Evolutionary conservation across 1,140 invertebrate species (phyloP), one percentile per base, ranked within the genome.

Genomic region (Drosophila bifasciata): DNA sequence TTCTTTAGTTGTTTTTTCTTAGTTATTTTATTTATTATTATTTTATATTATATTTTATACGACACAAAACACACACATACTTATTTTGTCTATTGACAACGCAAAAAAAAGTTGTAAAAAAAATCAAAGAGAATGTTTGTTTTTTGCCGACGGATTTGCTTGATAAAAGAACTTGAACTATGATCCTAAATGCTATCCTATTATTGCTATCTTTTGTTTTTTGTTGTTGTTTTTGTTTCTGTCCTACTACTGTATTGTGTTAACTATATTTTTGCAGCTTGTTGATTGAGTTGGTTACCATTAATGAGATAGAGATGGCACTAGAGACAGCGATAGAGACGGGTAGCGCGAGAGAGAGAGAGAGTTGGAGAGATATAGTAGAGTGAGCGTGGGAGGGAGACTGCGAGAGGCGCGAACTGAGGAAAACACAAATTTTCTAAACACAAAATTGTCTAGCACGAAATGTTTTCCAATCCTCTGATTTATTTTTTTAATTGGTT

Each of bases 121-220:
- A 78, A 73, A 63, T 8, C 1, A 25, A 64, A 58, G 80, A 76
- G 58, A 46, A 25, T 9, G 9, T 52, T 19, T 25, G 23, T 25
- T 25, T 5, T 25, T 36, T 17, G 77, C 77, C 77, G 77, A 80
- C 77, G 77, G 77, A 58, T 60, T 28, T 72, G 32, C 32, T 74
- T 25, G 11, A 21, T 16, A 49, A 50, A 25, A 39, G 6, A 52
- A 52, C 28, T 50, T 53, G 13, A 11, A 36, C 3, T 1, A 32
- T 46, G 43, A 45, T 44, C 11, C 11, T 32, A n/a, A n/a, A 48
- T 56, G 50, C 51, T 48, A 64, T 51, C 40, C 40, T 15, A 48
- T 53, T 40, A 19, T n/a, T 13, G 16, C 5, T 15, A 25, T 40
- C 2, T 56, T 40, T 25, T 49, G 25, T 43, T 32, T 44, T 17